phyloP scores from a whole-genome alignment of 2,113 vertebrate genomes.

The Varanus komodoensis region DNA sequence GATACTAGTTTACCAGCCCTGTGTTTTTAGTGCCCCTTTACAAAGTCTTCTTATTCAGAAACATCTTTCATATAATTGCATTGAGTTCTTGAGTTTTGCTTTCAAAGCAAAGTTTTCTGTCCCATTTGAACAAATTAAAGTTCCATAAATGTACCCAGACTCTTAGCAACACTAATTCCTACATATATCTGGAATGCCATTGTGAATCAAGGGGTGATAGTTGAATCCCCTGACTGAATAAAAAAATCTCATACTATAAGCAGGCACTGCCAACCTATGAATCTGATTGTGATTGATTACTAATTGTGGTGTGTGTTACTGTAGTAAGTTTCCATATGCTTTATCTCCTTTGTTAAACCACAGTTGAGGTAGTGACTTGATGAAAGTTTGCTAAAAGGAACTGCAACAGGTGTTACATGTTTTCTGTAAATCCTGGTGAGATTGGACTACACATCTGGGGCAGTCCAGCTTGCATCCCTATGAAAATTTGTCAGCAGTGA shows the following conservation, averaged over 20 bases:
- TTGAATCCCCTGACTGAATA: neutral
- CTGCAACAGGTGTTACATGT: neutral
- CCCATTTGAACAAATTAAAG: slow-evolving; percentile 14
- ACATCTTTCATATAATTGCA: neutral
- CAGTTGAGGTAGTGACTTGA: neutral
- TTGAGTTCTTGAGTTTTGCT: neutral
- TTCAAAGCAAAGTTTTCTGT: neutral
- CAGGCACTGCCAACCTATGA: neutral
- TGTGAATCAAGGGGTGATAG: neutral
- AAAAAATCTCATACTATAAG: neutral
- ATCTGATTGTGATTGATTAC: neutral
- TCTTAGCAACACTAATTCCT: neutral
- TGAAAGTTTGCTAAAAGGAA: neutral
- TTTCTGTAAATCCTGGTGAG: neutral
- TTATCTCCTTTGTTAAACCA: neutral
- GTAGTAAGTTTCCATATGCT: neutral
- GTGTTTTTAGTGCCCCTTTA: neutral
- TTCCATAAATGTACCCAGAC: slow-evolving; percentile 4
- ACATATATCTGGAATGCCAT: neutral
- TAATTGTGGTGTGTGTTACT: neutral
- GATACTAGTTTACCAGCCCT: neutral
- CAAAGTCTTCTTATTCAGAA: neutral
- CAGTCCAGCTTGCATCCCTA: slow-evolving; percentile 5
- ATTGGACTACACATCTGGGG: neutral
- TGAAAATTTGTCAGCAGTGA: neutral